Base-by-base conservation (phyloP, 92 coral and sea anemone species). In the Porites cylindrica region DNA sequence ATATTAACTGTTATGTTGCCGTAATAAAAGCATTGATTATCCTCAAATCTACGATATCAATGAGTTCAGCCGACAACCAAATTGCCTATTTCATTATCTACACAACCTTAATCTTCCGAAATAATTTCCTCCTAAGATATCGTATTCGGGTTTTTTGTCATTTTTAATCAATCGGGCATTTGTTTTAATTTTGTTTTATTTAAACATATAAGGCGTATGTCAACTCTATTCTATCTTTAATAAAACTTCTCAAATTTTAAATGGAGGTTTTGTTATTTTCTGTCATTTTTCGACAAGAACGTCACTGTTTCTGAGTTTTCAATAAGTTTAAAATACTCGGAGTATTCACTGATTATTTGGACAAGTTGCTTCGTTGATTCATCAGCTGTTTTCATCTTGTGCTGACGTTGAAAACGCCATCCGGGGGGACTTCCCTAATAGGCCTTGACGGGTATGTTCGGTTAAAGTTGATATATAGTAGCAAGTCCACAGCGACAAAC, bases 11-110 rank as follows among this genome's bases (percentile, higher is more conserved):
- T 50, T 10, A 19, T 43, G 50, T 50, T 17, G 72, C 18, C 38
- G 21, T 79, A 79, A 38, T 79, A 64, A 79, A 29, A 65, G 65
- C 7, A 43, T 7, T 71, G n/a, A 47, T 64, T 50, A 18, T 79
- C 20, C 73, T 12, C 72, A 20, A n/a, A 65, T 79, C 72, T 17
- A 8, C 23, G 67, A 76, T 38, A 4, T 38, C 47, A 76, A 76
- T 78, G 18, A 79, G 60, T 43, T 63, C 12, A 64, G 6, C 60
- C 72, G 19, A 65, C 83, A 64, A 64, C 20, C 14, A 51, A 51
- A 38, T 65, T 78, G 2, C 72, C 47, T 17, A 50, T 50, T 61
- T 19, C 64, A 79, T 63, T 47, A 50, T 7, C 56, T 10, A 23
- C 72, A 67, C 2, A 21, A 60, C 81, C 61, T 59, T 13, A 61